Evolutionary conservation across 1,140 invertebrate species (phyloP), one percentile per base, ranked within the genome.

Genomic region (Drosophila kanapiae): DNA sequence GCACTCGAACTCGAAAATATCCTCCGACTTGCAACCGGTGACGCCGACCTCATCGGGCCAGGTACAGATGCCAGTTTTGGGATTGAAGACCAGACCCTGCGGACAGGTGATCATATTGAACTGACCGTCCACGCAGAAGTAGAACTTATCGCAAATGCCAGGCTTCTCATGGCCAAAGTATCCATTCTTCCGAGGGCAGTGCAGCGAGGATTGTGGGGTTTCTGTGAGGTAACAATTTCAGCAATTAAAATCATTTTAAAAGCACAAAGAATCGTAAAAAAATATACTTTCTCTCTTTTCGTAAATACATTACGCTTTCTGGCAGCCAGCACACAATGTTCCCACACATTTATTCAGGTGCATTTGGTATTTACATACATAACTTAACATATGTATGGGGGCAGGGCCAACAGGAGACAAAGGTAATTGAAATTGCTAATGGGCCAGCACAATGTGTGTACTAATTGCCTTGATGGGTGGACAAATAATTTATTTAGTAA

Each of bases 41-140:
- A 97, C 97, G 88, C 97, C 96, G 4, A 97, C 97, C 90, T 98
- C 96, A 93, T 98, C 97, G 1, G 97, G 96, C 97, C 97, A 98
- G 13, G 97, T 97, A 92, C 97, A 98, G 70, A 97, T 98, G 47
- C 97, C 97, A 45, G 96, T 96, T 81, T 96, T 96, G 75, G 97
- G 96, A 75, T 97, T 97, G 93, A 98, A 98, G 3, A 98, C 97
- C 33, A 99, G 93, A 1, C 97, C 97, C 38, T 95, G 95, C 0
- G 97, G 97, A 85, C 98, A 99, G 0, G 95, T 97, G 75, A 98
- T 97, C 94, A 97, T 96, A 86, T 98, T 98, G 93, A 96, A 97
- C 93, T 96, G 95, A 6, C 97, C 97, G 87, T 98, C 97, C 14
- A 97, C 97, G 84, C 97, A 98, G 91, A 96, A 98, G 92, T 97